phyloP scores from a whole-genome alignment of 2,888 invertebrate genomes.

The Dichetophora obliterata region DNA sequence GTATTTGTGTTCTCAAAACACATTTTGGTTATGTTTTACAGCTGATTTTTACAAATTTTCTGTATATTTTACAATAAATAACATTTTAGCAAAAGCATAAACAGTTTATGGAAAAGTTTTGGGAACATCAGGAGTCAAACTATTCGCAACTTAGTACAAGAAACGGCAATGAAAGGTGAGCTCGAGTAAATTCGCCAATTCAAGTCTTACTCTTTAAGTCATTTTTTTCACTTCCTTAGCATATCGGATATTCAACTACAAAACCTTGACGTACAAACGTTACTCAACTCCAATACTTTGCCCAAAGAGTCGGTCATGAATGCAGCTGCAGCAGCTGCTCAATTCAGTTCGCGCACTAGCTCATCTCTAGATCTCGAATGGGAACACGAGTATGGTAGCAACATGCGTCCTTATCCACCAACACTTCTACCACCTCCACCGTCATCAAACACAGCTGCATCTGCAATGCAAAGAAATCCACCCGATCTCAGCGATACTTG shows the following conservation, averaged over 20 bases:
- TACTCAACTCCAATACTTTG: constrained; percentile 63
- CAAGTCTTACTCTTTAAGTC: background rate
- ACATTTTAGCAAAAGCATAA: constrained; percentile 58
- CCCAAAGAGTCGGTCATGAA: constrained; percentile 63
- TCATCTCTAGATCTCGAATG: constrained; percentile 78
- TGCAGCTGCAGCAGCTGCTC: constrained; percentile 45
- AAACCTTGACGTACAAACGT: constrained; percentile 74
- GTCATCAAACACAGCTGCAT: constrained; percentile 49
- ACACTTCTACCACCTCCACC: constrained; percentile 45
- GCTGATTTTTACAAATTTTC: background rate
- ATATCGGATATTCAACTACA: constrained; percentile 74
- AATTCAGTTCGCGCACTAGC: constrained; percentile 75
- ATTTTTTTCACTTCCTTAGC: constrained; percentile 56
- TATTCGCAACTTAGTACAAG: constrained; percentile 63
- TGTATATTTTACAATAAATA: background rate
- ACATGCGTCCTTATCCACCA: constrained; percentile 42
- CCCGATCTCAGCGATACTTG: constrained; percentile 39
- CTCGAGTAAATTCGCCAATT: background rate
- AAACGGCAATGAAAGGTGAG: constrained; percentile 48
- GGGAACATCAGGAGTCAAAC: constrained; percentile 62
- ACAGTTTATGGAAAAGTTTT: constrained; percentile 66
- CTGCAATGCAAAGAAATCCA: constrained; percentile 34
- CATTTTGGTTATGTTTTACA: background rate
- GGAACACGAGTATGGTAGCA: constrained; percentile 74
- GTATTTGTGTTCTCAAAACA: background rate